Base-by-base conservation (phyloP, 64 coral and sea anemone genomes). In the Pocillopora damicornis region DNA sequence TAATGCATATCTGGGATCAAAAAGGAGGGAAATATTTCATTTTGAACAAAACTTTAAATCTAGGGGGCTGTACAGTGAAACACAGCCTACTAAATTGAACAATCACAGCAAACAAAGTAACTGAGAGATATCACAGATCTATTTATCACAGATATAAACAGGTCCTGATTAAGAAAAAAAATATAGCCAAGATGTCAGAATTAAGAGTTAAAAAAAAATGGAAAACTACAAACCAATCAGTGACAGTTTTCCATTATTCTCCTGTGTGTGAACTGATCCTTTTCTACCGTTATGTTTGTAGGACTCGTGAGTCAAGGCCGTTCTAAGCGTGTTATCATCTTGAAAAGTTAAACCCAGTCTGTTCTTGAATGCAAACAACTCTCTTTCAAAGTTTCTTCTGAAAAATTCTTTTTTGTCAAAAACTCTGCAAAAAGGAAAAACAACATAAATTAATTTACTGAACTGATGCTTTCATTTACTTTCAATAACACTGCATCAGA, bases 331-430 rank as follows among this genome's bases (percentile, higher is more conserved):
- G 14, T 58, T 82, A 23, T 92, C 87, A 73, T 98, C 89, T 17
- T 87, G 59, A 60, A 89, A 90, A 60, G 77, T 60, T 79, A 98
- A 90, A 12, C 89, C 78, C n/a, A 98, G 82, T 75, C 95, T 88
- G 58, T 25, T 94, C 72, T 89, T 94, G 83, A 98, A 98, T 80
- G 95, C 89, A 92, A 94, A 94, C 60, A 98, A 59, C 37, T 98
- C 95, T 65, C 76, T 98, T 9, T 89, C 89, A 78, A 92, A 98
- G 76, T 98, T 98, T 75, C 83, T 75, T 45, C 75, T 87, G 34
- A 98, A 94, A 73, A 98, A 98, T 81, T 98, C 87, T 79, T 82
- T 94, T 75, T 81, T 94, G 76, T 98, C 95, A 98, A 98, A 98
- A 25, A 89, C 82, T 63, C 95, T 98, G 63, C n/a, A 72, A 62